Evolutionary conservation across 2,888 invertebrate species (phyloP).

Genomic region (Augochlorella aurata): DNA sequence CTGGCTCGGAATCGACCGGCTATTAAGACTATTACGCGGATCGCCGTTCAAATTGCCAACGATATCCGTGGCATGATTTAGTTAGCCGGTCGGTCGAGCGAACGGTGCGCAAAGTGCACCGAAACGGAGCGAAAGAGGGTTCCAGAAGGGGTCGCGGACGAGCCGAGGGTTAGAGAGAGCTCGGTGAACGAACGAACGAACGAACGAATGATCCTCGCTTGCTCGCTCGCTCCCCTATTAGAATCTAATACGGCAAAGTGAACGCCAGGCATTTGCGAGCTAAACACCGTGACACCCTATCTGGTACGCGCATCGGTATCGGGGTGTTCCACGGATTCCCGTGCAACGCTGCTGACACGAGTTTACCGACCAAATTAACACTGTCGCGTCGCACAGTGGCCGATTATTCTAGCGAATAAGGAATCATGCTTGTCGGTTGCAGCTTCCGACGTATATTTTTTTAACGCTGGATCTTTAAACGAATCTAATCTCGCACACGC

Average conservation of each 20-base stretch:
- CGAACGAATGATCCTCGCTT: slow-evolving; percentile 34
- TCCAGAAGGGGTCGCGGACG: not conserved
- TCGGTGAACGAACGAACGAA: slow-evolving; percentile 15
- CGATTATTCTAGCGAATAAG: too few species aligned
- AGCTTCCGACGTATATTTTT: too few species aligned
- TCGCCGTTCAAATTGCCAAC: slow-evolving; percentile 57
- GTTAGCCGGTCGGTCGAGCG: slow-evolving; percentile 52
- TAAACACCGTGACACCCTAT: slow-evolving; percentile 77
- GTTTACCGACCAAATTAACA: not conserved
- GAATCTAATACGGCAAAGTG: slow-evolving; percentile 78
- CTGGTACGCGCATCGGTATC: slow-evolving; percentile 59
- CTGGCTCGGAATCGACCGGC: slow-evolving; percentile 37
- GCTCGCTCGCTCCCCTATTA: slow-evolving; percentile 71
- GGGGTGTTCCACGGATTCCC: not conserved
- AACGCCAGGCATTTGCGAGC: slow-evolving; percentile 73
- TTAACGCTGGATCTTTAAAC: too few species aligned
- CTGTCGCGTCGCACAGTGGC: not conserved
- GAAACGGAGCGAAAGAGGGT: slow-evolving; percentile 24
- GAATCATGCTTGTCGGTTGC: too few species aligned
- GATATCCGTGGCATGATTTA: slow-evolving; percentile 61
- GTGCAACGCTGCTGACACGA: not conserved
- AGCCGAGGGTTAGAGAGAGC: not conserved
- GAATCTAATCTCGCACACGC: too few species aligned
- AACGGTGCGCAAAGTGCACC: slow-evolving; percentile 62
- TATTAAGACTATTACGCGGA: slow-evolving; percentile 57